Base-by-base conservation (phyloP, 2,113 vertebrate species). In the Amblyopsis rosae region DNA sequence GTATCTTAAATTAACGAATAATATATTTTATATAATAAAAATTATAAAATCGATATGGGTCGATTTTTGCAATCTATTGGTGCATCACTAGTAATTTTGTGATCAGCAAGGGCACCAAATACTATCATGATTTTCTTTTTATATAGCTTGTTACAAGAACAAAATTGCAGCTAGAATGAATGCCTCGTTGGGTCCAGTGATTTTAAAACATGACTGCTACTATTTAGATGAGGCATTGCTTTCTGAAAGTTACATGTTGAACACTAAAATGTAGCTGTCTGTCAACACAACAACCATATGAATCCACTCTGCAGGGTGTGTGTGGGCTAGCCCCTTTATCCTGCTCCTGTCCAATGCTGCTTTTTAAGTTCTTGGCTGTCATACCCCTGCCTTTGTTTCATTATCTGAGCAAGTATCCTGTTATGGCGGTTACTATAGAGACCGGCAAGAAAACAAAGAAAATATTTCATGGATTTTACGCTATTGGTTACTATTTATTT, bases 381-480 rank as follows among this genome's bases (percentile, higher is more conserved):
- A 51, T 62, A 70, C 65, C 69, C 77, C 70, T 69, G 79, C 75
- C 86, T 89, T 87, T 84, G 79, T 83, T 89, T 86, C 87, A 89
- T 83, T 88, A 85, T 87, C 86, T 76, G 76, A 77, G 56, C 70
- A 81, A 73, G 57, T 86, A 74, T 91, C 87, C 89, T 92, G 92
- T 93, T 92, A 86, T 88, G 85, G 76, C 73, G 9, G 77, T 93
- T 80, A 67, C 90, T 60, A 74, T 82, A 69, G 86, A 68, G 67
- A 90, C 83, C 26, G 45, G 41, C 26, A 45, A 59, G 82, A 91
- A 90, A 89, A 90, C 81, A 84, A 63, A 70, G 73, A 75, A 73
- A 62, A 41, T 7, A 6, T 67, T 53, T 67, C 71, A 66, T 65
- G 55, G 75, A 66, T 78, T 84, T 82, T 82, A 82, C 73, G 26